Percentiles rank a stretch among this genome's conserved stretches.
Evolutionary conservation across 2,113 vertebrate species (phyloP).

Genomic region (Python bivittatus): DNA sequence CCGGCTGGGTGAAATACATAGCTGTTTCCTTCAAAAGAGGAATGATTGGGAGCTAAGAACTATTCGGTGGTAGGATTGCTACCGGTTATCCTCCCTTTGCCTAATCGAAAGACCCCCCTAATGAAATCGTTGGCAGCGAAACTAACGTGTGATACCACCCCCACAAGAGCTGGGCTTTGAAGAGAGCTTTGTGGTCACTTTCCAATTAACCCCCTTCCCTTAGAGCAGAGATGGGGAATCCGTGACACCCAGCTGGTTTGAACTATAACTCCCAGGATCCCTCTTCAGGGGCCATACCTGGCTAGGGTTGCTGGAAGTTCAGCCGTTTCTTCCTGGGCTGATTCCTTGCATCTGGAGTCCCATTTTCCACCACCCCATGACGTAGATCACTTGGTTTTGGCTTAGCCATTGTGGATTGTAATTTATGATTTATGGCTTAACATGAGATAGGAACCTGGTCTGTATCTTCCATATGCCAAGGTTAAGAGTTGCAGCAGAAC

Average conservation of each 20-base stretch:
- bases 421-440: not conserved
- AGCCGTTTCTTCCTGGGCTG: not conserved
- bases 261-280: not conserved
- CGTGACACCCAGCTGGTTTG: not conserved
- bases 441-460: not conserved
- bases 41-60: not conserved
- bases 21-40: not conserved
- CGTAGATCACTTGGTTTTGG: not conserved
- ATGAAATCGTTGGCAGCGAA: not conserved
- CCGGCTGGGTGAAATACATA: not conserved
- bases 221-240: not conserved
- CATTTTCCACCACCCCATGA: not conserved
- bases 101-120: too few species aligned
- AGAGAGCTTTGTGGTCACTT: not conserved
- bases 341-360: not conserved
- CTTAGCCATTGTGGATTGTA: not conserved
- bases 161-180: not conserved
- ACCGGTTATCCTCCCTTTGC: not conserved
- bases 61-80: not conserved
- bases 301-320: not conserved
- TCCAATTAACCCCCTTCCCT: not conserved
- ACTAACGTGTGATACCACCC: not conserved
- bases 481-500: not conserved
- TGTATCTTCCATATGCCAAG: not conserved
- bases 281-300: too few species aligned